Evolutionary conservation across 2,797 vertebrate species (phyloP), one percentile per base, ranked within the genome.

Genomic region (Rhinoraja longicauda): DNA sequence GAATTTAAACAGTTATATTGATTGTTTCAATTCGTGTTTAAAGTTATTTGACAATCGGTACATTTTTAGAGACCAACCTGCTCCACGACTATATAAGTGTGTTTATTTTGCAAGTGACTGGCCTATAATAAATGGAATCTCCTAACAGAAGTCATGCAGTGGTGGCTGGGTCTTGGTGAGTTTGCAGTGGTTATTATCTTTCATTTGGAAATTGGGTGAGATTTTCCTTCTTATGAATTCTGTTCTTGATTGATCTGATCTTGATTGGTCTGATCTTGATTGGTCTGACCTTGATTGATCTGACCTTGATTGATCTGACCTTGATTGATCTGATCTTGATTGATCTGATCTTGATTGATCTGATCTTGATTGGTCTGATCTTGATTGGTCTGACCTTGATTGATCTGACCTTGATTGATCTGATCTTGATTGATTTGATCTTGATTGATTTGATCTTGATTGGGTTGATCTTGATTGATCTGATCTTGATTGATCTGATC

Each of bases 81-180:
- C 59, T 32, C 1, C n/a, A 29, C 59, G 6, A n/a, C 24, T 91
- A 39, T 15, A 53, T 64, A 53, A 17, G 24, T 26, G 32, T 73
- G 9, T 8, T 67, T 36, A 64, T 36, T 67, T 90, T 24, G 36
- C 32, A 90, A 90, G 12, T 92, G 39, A 72, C 90, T 53, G 90
- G 90, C 90, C 90, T 92, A 92, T 92, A 75, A 75, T 92, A 92
- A 75, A 24, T 73, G 45, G 24, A 73, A 1, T 45, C 91, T 53
- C 57, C 32, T 62, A n/a, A n/a, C 5, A 73, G 39, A 70, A 57
- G 73, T 73, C 21, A 73, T 91, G 67, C 39, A 73, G 1, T 92
- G 70, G 90, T 92, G 90, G 21, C 53, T 92, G 90, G 70, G 90
- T 1, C 90, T 45, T 75, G 39, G 45, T 45, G 39, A 75, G 19